Evolutionary conservation across 2,797 vertebrate genomes (phyloP), one percentile per base, ranked within the genome.

Genomic region (Cossypha heuglini): DNA sequence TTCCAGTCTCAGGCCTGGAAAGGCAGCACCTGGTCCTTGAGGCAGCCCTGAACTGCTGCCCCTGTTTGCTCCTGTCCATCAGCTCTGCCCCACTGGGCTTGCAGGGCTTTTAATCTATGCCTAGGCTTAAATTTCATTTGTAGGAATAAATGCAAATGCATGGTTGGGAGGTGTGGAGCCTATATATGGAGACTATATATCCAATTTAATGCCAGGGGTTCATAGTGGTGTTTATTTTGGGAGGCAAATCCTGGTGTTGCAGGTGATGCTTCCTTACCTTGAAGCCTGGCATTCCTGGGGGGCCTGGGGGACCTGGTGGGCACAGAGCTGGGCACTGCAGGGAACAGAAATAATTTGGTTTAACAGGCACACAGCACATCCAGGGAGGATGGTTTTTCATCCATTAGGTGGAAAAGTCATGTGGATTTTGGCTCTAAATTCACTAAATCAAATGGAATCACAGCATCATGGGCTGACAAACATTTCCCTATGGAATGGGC

Each of bases 261-360:
- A 68, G 58, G 43, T 35, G 71, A 5, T 38, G 5, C 15, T 55
- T 59, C n/a, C 96, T 97, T 95, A 99, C 99, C 99, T 99, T 99
- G 97, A 99, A 99, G 88, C 99, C 99, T 85, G 99, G 99, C 98
- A 99, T 99, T 95, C 99, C 99, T 9, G 98, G 98, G 52, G 99
- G 98, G 16, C 99, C 99, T 0, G 99, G 97, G 7, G 98, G 99
- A 29, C 99, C 99, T 5, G 98, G 97, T 0, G 99, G 99, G 92
- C 99, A 99, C 97, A 99, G 98, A 69, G 99, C 98, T 17, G 99
- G 99, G 96, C 99, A 99, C 99, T 99, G 96, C 64, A 92, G 84
- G 85, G 94, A 82, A 66, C 33, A 96, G 95, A 94, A 97, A 74
- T 43, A 48, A 10, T 19, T 29, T 57, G 77, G 33, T 61, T 94